Evolutionary conservation across 2,888 invertebrate genomes (phyloP).

Genomic region (Troides oblongomaculatus): DNA sequence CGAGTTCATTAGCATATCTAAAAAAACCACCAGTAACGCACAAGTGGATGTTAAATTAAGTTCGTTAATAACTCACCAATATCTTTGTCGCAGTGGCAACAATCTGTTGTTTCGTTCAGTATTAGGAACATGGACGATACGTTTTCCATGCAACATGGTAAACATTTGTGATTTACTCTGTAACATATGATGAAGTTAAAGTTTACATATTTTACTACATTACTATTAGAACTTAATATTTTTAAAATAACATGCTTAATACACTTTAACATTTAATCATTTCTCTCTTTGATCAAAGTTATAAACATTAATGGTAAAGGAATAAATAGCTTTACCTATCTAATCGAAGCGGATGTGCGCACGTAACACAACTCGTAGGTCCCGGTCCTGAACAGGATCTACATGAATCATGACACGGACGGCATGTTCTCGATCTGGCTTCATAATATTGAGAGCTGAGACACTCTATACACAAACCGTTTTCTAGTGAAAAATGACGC

Average conservation of each 20-base stretch:
- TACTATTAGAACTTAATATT: neutral
- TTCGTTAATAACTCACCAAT: slow-evolving; percentile 73
- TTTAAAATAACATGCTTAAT: too few relatives aligned
- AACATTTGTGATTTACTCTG: slow-evolving; percentile 86
- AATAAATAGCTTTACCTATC: slow-evolving; percentile 71
- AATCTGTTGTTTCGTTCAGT: slow-evolving; percentile 66
- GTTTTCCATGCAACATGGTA: slow-evolving; percentile 85
- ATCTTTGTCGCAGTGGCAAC: slow-evolving; percentile 86
- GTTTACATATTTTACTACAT: neutral
- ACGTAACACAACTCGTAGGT: slow-evolving; percentile 85
- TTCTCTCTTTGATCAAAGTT: too few relatives aligned
- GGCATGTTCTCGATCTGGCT: slow-evolving; percentile 83
- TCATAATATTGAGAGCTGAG: slow-evolving; percentile 87
- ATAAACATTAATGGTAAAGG: neutral
- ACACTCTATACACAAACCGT: slow-evolving; percentile 87
- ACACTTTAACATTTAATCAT: too few relatives aligned
- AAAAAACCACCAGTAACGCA: too few relatives aligned
- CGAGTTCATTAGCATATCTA: too few relatives aligned
- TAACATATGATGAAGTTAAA: slow-evolving; percentile 36
- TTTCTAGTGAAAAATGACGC: slow-evolving; percentile 84
- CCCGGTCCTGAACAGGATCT: slow-evolving; percentile 86
- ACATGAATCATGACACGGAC: slow-evolving; percentile 85
- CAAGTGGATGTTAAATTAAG: too few relatives aligned
- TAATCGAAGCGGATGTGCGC: slow-evolving; percentile 84
- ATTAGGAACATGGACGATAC: slow-evolving; percentile 55